Conservation (phyloP, 2,113 vertebrate species). For the Syrrhaptes paradoxus region DNA sequence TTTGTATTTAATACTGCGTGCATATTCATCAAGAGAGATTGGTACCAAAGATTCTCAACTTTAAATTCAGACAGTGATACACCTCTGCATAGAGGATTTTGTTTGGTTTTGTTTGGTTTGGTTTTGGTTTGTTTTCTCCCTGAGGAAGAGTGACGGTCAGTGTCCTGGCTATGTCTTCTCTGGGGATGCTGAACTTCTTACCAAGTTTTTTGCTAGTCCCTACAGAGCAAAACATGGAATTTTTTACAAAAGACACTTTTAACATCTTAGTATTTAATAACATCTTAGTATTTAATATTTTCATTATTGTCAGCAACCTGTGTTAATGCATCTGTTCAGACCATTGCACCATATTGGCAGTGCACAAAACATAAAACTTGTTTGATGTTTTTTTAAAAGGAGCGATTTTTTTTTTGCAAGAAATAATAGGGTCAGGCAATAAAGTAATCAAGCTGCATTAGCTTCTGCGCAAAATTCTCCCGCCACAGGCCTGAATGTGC, state of each 20-base stretch:
- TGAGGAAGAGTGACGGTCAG: background rate
- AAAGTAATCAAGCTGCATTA: background rate
- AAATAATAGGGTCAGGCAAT: background rate
- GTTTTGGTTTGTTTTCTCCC: background rate
- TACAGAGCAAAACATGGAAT: background rate
- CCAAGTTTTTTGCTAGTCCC: background rate
- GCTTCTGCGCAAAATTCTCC: background rate
- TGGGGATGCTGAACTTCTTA: background rate
- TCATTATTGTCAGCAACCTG: background rate
- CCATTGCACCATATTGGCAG: background rate
- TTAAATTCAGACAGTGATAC: background rate
- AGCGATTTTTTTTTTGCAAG: background rate
- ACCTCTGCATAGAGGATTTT: background rate
- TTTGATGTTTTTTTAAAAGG: background rate
- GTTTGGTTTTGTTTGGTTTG: background rate
- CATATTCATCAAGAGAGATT: background rate
- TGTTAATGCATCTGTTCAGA: background rate
- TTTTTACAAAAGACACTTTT: background rate
- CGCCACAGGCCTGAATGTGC: background rate
- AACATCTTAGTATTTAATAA: background rate
- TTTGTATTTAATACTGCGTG: background rate
- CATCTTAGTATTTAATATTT: background rate
- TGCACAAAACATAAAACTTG: background rate
- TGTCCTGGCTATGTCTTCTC: background rate
- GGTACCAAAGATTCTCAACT: background rate